Evolutionary conservation across 2,113 vertebrate species (phyloP).

Genomic region (Rhodinocichla rosea): DNA sequence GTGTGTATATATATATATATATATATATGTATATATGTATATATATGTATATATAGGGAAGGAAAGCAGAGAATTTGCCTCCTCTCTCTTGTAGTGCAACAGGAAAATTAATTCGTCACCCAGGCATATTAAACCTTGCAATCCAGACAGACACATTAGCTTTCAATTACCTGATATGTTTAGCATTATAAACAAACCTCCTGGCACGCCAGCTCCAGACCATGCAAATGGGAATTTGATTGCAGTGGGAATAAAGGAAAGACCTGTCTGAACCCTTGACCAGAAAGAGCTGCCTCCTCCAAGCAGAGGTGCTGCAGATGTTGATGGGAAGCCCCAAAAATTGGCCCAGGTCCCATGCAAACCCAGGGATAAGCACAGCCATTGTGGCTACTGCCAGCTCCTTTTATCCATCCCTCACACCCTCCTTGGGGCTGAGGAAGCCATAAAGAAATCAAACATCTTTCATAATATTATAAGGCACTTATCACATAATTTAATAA

Average conservation of each 20-base stretch:
- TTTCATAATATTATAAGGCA: slow-evolving; percentile 60
- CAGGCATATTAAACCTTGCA: slow-evolving; percentile 11
- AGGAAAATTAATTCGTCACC: slow-evolving; percentile 61
- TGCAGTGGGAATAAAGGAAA: neutral
- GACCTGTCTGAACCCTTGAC: neutral
- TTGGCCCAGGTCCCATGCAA: neutral
- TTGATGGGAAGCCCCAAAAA: neutral
- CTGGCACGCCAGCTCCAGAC: neutral
- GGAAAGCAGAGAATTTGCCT: neutral
- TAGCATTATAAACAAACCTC: slow-evolving; percentile 64
- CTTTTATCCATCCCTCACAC: neutral
- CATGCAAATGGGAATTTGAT: neutral
- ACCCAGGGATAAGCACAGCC: neutral
- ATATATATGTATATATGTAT: no score
- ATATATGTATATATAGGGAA: neutral
- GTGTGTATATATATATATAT: no score
- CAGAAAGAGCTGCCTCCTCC: neutral
- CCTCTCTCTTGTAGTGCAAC: neutral
- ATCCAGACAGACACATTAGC: slow-evolving; percentile 63
- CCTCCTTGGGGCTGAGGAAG: neutral
- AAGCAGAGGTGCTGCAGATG: neutral
- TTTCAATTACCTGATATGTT: slow-evolving; percentile 70
- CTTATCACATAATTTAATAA: slow-evolving; percentile 69
- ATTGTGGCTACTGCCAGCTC: fast-evolving
- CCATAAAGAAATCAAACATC: slow-evolving; percentile 35